phyloP scores from a whole-genome alignment of 1,140 invertebrate species.

The Mizuhopecten yessoensis region DNA sequence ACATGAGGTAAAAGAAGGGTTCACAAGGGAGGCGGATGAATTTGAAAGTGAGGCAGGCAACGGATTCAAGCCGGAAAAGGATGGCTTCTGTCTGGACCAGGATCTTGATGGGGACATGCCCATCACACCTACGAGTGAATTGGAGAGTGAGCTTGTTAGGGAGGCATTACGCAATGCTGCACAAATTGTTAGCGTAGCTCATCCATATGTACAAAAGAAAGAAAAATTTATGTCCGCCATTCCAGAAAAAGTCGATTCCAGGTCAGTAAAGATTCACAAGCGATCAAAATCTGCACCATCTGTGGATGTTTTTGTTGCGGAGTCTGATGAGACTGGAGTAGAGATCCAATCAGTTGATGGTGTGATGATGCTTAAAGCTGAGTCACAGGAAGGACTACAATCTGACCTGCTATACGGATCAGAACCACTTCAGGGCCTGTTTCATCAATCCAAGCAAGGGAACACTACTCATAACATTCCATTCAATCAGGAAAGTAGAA shows the following conservation, averaged over 20 bases:
- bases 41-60: not conserved
- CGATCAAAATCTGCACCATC: not conserved
- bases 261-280: not conserved
- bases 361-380: not conserved
- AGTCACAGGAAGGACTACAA: not conserved
- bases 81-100: not conserved
- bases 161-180: conserved; percentile 51
- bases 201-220: not conserved
- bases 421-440: not conserved
- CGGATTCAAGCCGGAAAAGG: conserved; percentile 51
- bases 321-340: not conserved
- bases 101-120: not conserved
- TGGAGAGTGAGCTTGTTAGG: conserved; percentile 48
- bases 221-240: not conserved
- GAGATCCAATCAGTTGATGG: not conserved
- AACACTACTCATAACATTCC: no score
- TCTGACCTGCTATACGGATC: not conserved
- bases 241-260: not conserved
- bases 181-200: not conserved
- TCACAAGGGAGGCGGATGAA: not conserved
- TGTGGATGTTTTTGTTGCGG: not conserved
- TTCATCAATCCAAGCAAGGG: not conserved
- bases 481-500: not conserved
- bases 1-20: not conserved
- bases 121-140: conserved; percentile 53